Evolutionary conservation across 2,113 vertebrate genomes (phyloP).

Genomic region (Paradoxurus hermaphroditus): DNA sequence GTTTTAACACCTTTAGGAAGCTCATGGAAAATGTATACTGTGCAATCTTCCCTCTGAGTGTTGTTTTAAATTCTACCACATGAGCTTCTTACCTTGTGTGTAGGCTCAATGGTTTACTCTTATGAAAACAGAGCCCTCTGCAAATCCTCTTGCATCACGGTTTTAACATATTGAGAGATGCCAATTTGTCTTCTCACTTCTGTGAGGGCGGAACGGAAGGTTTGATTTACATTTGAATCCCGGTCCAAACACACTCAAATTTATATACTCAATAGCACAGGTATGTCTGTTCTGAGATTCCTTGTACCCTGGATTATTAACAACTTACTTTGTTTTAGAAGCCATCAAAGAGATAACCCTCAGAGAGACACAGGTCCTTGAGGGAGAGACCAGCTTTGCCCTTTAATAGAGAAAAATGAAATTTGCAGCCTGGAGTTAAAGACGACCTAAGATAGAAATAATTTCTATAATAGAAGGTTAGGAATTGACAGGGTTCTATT

Average conservation of each 20-base stretch:
- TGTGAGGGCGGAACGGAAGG: not conserved
- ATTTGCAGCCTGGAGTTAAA: not conserved
- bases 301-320: not conserved
- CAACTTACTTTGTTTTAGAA: not conserved
- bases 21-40: not conserved
- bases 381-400: not conserved
- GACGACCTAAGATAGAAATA: not conserved
- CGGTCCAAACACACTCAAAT: not conserved
- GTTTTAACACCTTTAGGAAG: not conserved
- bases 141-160: not conserved
- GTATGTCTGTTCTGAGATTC: not conserved
- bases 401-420: not conserved
- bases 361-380: not conserved
- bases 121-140: not conserved
- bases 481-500: not conserved
- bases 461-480: not conserved
- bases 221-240: not conserved
- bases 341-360: not conserved
- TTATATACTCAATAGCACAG: not conserved
- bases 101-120: not conserved
- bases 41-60: not conserved
- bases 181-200: not conserved
- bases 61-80: not conserved
- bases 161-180: not conserved
- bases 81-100: not conserved